These are phyloP conservation scores for Atta colombica DNA, from an alignment of 1,140 invertebrate genomes.

Conservation along the genomic window DNA sequence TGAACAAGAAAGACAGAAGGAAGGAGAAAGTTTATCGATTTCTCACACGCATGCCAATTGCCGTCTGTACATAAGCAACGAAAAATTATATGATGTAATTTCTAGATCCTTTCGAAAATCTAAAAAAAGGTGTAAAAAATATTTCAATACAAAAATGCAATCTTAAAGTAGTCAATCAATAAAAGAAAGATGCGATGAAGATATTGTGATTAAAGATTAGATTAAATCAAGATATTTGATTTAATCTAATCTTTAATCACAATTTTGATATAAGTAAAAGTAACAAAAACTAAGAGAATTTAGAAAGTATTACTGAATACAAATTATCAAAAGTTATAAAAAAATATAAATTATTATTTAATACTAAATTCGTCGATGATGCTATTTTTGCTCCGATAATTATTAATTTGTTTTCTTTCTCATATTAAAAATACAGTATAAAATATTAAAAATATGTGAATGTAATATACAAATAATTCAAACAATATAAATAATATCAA, in stretches of 20 bases:
- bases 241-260: too few species aligned
- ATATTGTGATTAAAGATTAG: background rate
- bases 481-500: too few species aligned
- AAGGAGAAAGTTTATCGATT: conserved; percentile 65
- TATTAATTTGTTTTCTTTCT: too few species aligned
- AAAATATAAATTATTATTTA: background rate
- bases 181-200: background rate
- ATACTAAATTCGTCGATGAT: background rate
- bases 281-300: background rate
- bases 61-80: conserved; percentile 37
- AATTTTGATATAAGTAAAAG: background rate
- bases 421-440: too few species aligned
- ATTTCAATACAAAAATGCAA: background rate
- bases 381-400: too few species aligned
- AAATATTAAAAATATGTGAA: too few species aligned
- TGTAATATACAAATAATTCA: too few species aligned
- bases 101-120: background rate
- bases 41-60: conserved; percentile 66
- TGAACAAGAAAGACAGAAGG: conserved; percentile 13
- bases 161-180: background rate
- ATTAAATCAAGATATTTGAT: background rate
- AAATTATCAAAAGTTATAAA: background rate
- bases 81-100: background rate
- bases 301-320: background rate
- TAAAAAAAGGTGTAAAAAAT: background rate